phyloP scores from a whole-genome alignment of 1,140 invertebrate species.

The Limonius californicus region DNA sequence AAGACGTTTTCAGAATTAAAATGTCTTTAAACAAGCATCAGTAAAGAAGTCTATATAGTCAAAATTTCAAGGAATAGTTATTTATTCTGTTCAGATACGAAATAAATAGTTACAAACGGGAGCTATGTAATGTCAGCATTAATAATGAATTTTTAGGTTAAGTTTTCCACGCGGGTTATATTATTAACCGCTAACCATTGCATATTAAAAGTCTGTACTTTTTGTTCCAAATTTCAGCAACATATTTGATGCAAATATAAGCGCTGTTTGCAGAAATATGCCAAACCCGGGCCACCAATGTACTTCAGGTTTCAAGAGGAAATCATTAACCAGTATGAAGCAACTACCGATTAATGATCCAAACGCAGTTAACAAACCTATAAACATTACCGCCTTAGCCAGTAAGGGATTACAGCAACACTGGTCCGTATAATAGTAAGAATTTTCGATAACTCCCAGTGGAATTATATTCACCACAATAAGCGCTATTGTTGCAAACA shows the following conservation, averaged over 20 bases:
- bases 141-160: too few relatives aligned
- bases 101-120: too few relatives aligned
- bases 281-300: conserved; percentile 31
- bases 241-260: conserved; percentile 29
- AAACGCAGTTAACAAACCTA: conserved; percentile 29
- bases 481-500: conserved; percentile 28
- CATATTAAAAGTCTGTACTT: conserved; percentile 4
- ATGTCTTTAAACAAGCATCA: too few relatives aligned
- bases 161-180: too few relatives aligned
- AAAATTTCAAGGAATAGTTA: too few relatives aligned
- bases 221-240: conserved; percentile 28
- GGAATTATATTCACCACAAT: conserved; percentile 29
- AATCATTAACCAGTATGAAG: conserved; percentile 32
- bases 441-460: not conserved
- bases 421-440: not conserved
- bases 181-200: too few relatives aligned
- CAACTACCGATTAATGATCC: conserved; percentile 28
- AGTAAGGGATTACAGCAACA: conserved; percentile 18
- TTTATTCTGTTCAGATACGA: too few relatives aligned
- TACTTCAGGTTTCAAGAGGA: conserved; percentile 19
- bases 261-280: conserved; percentile 30
- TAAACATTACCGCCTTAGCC: conserved; percentile 24
- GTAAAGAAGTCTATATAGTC: too few relatives aligned
- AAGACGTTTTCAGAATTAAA: too few relatives aligned
- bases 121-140: too few relatives aligned